Base-by-base conservation (phyloP, 2,113 vertebrate species). In the Cyprinodon variegatus region DNA sequence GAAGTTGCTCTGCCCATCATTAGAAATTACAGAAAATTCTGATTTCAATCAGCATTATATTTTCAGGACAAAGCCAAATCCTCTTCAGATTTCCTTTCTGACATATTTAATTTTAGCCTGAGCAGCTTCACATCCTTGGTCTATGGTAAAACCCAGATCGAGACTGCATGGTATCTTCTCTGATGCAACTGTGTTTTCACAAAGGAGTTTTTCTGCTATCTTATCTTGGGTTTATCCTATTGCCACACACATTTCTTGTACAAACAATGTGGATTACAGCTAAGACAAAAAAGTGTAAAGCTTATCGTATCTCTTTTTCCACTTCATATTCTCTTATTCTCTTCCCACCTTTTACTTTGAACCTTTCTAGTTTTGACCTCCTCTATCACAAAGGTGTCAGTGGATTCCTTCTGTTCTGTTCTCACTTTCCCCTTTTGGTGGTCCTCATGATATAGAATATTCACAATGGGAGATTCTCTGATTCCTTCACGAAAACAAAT, bases 401-500 rank as follows among this genome's bases (percentile, higher is more conserved):
- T 36, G 11, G 43, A 68, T 60, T 59, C 66, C 78, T 37, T 48
- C 50, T 66, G 20, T 43, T 75, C 43, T 0, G 0, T 68, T 75
- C 61, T 45, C 38, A 3, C 39, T 9, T 6, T 11, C 13, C 43
- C 70, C 66, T 76, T 75, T 77, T 45, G 62, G 37, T 50, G 36
- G 17, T 80, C 76, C 83, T 64, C 65, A 50, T 79, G 74, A 62
- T 73, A 76, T 78, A 79, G 83, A 68, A 12, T 86, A 79, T 90
- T 86, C 74, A 73, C 68, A 29, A 63, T 74, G 63, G 81, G 84
- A 86, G 85, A 77, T 77, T 79, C 82, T 86, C 64, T 75, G 92
- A 93, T 93, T 93, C 81, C 83, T 91, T 92, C 90, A 89, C 65
- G 80, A 65, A 90, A 93, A 91, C 90, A 93, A 94, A 91, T 90